A percentile compares a stretch with the other conserved stretches of the same genome.
Conservation (phyloP, 2,113 vertebrate genomes). For the Canis aureus region DNA sequence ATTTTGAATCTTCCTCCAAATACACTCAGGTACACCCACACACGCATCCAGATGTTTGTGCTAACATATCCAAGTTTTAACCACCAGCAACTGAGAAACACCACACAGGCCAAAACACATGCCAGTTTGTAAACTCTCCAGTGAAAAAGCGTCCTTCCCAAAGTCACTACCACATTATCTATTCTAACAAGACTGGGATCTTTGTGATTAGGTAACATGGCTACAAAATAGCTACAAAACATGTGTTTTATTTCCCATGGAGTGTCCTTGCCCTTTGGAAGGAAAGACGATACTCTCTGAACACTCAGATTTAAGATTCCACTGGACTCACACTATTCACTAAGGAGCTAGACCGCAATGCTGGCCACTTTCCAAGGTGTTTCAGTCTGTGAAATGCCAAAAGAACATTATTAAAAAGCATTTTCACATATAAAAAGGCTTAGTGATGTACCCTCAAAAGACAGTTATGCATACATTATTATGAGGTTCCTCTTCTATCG, state of each 20-base stretch:
- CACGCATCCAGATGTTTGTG: not conserved
- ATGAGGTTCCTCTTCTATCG: not conserved
- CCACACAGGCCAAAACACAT: not conserved
- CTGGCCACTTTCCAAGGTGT: slow-evolving; percentile 54
- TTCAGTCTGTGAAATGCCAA: slow-evolving; percentile 53
- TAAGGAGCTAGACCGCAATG: not conserved
- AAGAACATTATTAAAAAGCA: slow-evolving; percentile 73
- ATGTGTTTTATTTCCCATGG: not conserved
- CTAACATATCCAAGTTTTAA: not conserved
- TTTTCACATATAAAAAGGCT: slow-evolving; percentile 52
- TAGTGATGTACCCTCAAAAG: not conserved
- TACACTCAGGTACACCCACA: not conserved
- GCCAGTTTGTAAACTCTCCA: not conserved
- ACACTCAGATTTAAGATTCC: not conserved
- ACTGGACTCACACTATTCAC: not conserved
- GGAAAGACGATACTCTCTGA: not conserved
- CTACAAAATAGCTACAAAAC: not conserved
- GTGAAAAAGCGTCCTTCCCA: not conserved
- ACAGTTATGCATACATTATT: not conserved
- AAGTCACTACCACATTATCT: not conserved
- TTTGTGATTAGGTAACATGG: not conserved
- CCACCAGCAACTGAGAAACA: not conserved
- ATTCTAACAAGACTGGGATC: not conserved
- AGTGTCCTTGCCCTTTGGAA: not conserved
- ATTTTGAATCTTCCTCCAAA: slow-evolving; percentile 19